Evolutionary conservation across 2,797 vertebrate species (phyloP).

Genomic region (Lepus oiostolus): DNA sequence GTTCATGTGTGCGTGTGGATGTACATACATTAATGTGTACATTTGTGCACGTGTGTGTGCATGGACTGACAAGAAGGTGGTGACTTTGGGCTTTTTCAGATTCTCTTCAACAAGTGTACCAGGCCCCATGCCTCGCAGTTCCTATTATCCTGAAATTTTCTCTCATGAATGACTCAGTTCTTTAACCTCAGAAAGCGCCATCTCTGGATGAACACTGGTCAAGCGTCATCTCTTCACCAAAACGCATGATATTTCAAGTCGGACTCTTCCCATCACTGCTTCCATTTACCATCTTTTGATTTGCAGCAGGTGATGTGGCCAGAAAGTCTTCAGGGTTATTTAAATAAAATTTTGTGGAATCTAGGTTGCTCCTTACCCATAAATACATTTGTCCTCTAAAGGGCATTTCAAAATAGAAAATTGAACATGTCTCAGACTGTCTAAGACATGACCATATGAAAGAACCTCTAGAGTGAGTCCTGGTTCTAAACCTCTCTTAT

Average conservation of each 20-base stretch:
- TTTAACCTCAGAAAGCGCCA: neutral
- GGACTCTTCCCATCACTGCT: neutral
- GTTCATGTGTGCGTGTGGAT: fast-evolving
- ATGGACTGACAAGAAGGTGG: neutral
- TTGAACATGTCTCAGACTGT: neutral
- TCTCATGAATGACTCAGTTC: neutral
- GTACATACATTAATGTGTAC: too few species aligned
- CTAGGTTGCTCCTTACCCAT: constrained; percentile 33
- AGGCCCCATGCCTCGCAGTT: neutral
- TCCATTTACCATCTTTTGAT: neutral
- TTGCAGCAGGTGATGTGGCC: neutral
- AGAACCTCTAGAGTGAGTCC: neutral
- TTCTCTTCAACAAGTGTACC: neutral
- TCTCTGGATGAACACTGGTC: fast-evolving
- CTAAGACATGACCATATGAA: neutral
- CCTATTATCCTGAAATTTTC: neutral
- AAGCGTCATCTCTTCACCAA: neutral
- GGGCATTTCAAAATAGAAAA: constrained; percentile 45
- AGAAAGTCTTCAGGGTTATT: constrained; percentile 40
- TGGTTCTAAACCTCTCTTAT: neutral
- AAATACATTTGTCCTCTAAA: constrained; percentile 12
- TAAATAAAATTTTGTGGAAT: constrained; percentile 47
- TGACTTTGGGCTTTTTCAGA: neutral
- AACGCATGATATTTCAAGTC: neutral
- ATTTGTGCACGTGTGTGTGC: fast-evolving